Conservation (phyloP, 2,888 invertebrate species). For the Keiferia lycopersicella region DNA sequence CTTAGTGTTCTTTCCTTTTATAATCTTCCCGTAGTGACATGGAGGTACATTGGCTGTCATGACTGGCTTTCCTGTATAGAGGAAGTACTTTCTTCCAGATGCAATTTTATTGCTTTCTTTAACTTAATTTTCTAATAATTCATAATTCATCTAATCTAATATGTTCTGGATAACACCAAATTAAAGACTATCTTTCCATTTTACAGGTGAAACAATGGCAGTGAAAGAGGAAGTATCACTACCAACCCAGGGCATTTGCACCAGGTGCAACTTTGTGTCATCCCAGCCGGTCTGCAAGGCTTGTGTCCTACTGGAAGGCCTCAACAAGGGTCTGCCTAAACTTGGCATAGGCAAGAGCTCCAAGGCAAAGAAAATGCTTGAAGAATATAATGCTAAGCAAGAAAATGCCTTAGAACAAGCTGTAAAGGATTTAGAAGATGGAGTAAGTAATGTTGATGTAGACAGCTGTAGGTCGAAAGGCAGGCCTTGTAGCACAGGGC, state of each 20-base stretch:
- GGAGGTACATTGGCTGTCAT: too few species aligned
- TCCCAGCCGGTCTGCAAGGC: slow-evolving; percentile 98
- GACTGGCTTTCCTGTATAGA: too few species aligned
- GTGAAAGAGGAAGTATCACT: slow-evolving; percentile 91
- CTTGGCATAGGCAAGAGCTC: slow-evolving; percentile 95
- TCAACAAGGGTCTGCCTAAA: slow-evolving; percentile 95
- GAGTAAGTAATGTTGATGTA: slow-evolving; percentile 31
- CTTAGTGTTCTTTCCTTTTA: too few species aligned
- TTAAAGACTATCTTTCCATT: background rate
- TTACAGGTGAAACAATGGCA: slow-evolving; percentile 89
- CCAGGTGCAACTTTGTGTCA: slow-evolving; percentile 93
- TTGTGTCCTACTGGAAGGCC: slow-evolving; percentile 95
- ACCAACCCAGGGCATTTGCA: slow-evolving; percentile 90
- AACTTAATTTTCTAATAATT: too few species aligned
- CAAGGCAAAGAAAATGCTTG: slow-evolving; percentile 86
- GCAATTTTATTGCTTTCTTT: too few species aligned
- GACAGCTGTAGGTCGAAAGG: slow-evolving; percentile 38
- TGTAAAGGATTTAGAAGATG: slow-evolving; percentile 51
- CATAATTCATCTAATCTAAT: too few species aligned
- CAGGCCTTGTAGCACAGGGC: slow-evolving; percentile 41
- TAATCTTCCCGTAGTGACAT: too few species aligned
- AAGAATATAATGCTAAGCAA: slow-evolving; percentile 69
- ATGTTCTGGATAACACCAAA: too few species aligned
- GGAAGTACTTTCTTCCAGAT: too few species aligned
- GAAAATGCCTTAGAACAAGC: slow-evolving; percentile 32